A percentile compares a stretch with the other conserved stretches of the same genome.
Evolutionary conservation across 2,797 vertebrate species (phyloP).

Genomic region (Clamator glandarius): DNA sequence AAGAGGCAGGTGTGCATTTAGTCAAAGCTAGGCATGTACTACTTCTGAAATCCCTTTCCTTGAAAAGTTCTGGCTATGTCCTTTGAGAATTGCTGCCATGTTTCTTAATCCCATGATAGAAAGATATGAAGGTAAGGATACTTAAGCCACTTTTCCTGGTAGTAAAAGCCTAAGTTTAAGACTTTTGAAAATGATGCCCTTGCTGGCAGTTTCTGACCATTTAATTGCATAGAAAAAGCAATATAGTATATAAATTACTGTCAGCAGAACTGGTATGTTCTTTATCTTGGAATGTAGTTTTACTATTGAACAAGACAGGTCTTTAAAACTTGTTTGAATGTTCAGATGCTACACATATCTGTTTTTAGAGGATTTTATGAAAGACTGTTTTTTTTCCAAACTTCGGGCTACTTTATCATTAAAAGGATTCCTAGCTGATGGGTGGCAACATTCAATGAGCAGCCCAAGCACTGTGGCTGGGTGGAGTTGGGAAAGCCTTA

Average conservation of each 20-base stretch:
- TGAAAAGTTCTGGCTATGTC: neutral
- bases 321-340: neutral
- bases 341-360: neutral
- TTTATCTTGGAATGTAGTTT: neutral
- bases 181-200: neutral
- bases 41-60: neutral
- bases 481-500: too few species aligned
- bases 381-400: neutral
- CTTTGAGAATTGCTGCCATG: neutral
- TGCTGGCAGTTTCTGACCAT: neutral
- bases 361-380: neutral
- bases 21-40: neutral
- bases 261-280: neutral
- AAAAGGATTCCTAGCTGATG: neutral
- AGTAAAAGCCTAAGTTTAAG: neutral
- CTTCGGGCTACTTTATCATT: neutral
- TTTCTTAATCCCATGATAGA: neutral
- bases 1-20: neutral
- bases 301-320: neutral
- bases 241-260: neutral
- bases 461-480: too few species aligned
- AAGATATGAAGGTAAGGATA: neutral
- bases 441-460: too few species aligned
- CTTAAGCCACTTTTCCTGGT: neutral
- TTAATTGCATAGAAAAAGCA: neutral